Percentiles rank a stretch among this genome's conserved stretches.
These are phyloP conservation scores for Liopterus haemorrhoidalis DNA, from an alignment of 2,888 invertebrate genomes.

Conservation along the genomic window DNA sequence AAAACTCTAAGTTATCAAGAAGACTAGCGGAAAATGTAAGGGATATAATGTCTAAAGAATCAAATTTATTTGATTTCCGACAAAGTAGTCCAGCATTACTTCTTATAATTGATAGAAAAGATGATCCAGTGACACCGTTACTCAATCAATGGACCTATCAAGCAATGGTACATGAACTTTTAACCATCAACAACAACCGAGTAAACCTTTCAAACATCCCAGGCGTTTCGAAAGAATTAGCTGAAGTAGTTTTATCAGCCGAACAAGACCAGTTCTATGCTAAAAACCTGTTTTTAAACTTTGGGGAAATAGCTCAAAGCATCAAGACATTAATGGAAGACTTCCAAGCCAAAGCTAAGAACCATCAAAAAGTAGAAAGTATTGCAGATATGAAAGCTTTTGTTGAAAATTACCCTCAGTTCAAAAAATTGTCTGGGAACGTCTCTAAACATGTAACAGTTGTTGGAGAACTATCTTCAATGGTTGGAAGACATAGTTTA, in stretches of 20 bases:
- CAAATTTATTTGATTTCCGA: conserved; percentile 80
- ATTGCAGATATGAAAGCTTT: conserved; percentile 99
- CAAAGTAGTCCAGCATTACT: conserved; percentile 71
- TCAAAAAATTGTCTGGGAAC: conserved; percentile 93
- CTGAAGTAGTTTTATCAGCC: conserved; percentile 88
- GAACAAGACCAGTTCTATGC: conserved; percentile 98
- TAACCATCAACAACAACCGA: conserved; percentile 88
- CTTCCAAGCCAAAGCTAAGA: conserved; percentile 91
- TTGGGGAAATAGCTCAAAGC: conserved; percentile 96
- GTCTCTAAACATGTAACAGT: conserved; percentile 97
- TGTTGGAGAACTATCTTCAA: conserved; percentile 86
- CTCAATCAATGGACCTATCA: conserved; percentile 99
- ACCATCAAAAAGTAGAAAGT: conserved; percentile 94
- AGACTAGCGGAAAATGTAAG: conserved; percentile 79
- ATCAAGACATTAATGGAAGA: conserved; percentile 97
- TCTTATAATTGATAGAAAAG: conserved; percentile 84
- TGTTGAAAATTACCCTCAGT: conserved; percentile 96
- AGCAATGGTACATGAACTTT: conserved; percentile 98
- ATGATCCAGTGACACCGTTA: conserved; percentile 93
- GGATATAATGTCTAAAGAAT: conserved; percentile 82
- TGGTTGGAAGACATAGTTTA: conserved; percentile 70
- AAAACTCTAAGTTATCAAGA: conserved; percentile 77
- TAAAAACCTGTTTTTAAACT: conserved; percentile 90
- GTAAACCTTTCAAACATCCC: conserved; percentile 82
- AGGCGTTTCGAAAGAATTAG: conserved; percentile 80